These are phyloP conservation scores for Lucilia cuprina DNA, from an alignment of 1,140 invertebrate species.

Conservation along the genomic window DNA sequence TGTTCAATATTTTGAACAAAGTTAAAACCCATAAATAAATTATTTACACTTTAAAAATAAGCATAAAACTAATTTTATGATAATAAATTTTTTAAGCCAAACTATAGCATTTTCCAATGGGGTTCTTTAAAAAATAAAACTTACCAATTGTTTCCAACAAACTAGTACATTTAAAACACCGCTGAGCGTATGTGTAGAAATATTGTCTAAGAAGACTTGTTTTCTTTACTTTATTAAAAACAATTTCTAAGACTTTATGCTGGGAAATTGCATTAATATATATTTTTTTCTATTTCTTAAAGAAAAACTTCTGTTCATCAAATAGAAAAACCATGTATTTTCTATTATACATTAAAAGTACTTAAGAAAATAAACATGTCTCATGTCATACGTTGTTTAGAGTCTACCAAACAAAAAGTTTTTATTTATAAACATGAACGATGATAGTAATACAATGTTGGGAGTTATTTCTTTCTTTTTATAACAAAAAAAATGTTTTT, in stretches of 20 bases:
- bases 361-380: neutral
- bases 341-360: too few species aligned
- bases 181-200: neutral
- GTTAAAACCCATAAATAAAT: too few species aligned
- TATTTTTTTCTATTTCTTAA: neutral
- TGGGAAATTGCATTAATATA: constrained; percentile 6
- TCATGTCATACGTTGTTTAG: neutral
- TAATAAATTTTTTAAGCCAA: too few species aligned
- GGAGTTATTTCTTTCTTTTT: neutral
- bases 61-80: too few species aligned
- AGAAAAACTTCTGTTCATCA: neutral
- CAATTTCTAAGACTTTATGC: neutral
- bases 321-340: neutral
- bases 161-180: neutral
- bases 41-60: too few species aligned
- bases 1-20: too few species aligned
- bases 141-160: too few species aligned
- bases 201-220: neutral
- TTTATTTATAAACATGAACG: neutral
- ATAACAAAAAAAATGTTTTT: neutral
- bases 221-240: neutral
- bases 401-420: neutral
- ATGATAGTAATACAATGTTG: neutral
- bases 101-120: neutral
- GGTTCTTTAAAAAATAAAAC: neutral